Base-by-base conservation (phyloP, 64 coral and sea anemone species). In the Actinia equina region DNA sequence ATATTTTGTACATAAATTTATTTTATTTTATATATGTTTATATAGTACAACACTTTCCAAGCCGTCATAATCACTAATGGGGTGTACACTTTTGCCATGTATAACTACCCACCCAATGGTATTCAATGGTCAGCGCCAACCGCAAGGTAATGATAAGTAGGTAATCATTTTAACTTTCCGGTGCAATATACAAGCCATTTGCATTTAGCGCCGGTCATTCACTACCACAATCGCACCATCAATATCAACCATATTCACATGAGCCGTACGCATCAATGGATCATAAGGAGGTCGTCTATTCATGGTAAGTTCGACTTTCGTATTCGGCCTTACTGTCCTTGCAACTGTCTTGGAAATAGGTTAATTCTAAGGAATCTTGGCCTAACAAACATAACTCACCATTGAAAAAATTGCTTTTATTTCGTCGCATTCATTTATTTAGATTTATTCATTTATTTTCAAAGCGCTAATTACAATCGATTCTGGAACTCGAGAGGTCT, bases 1-100 rank as follows among this genome's bases (percentile, higher is more conserved):
- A 25, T 4, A 27, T 70, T 26, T 70, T 70, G 4, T 27, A 26
- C 20, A 22, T 0, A 70, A 10, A 44, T 45, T 80, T 46, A 45
- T 43, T 44, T 46, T 13, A 5, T 26, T 46, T 80, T 44, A 37
- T 37, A 49, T 6, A 6, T n/a, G n/a, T 49, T 4, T 80, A 3
- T 52, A 19, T n/a, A 93, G 91, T 43, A 15, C 11, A 93, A 93
- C 70, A 93, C 91, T 11, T 93, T 93, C 53, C 91, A 93, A 71
- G 80, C 69, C 0, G 65, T 93, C 12, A 22, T 93, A 27, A 77
- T 93, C 14, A 93, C 91, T 46, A 80, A 93, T 52, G 80, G 63
- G 5, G 86, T 93, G 12, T 88, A 84, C 55, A 71, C 86, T 0
- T 93, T 93, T 42, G 54, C 76, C 5, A 88, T 93, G 20, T 93